A percentile compares a stretch with the other conserved stretches of the same genome.
phyloP scores from a whole-genome alignment of 2,888 invertebrate species.

The Heterodera filipjevi region DNA sequence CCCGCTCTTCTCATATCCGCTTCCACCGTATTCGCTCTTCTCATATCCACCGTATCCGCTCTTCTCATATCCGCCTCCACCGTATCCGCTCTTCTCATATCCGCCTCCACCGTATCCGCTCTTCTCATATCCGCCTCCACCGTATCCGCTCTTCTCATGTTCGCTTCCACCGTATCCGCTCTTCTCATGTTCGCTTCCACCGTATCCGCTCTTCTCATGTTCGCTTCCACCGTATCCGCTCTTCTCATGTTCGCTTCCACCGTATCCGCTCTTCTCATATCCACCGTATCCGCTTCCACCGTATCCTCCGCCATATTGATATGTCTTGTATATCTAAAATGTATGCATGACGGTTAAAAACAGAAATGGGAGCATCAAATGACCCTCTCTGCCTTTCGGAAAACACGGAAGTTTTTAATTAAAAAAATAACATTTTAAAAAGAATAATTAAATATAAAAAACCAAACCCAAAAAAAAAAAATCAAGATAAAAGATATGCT shows the following conservation, averaged over 20 bases:
- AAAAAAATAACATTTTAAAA: no score
- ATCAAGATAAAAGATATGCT: neutral
- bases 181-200: neutral
- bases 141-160: no score
- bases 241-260: neutral
- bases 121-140: neutral
- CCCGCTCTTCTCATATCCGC: neutral
- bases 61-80: neutral
- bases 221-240: neutral
- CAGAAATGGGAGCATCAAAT: no score
- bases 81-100: neutral
- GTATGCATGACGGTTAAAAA: no score
- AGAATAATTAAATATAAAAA: no score
- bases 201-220: neutral
- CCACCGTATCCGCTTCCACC: neutral
- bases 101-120: neutral
- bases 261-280: neutral
- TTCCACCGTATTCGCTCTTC: neutral
- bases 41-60: neutral
- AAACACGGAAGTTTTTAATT: no score
- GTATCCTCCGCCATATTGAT: conserved; percentile 8
- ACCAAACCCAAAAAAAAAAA: neutral
- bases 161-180: neutral
- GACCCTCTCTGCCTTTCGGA: no score
- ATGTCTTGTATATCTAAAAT: neutral